phyloP scores from a whole-genome alignment of 92 coral and sea anemone genomes.

The Zoanthus gigantus region DNA sequence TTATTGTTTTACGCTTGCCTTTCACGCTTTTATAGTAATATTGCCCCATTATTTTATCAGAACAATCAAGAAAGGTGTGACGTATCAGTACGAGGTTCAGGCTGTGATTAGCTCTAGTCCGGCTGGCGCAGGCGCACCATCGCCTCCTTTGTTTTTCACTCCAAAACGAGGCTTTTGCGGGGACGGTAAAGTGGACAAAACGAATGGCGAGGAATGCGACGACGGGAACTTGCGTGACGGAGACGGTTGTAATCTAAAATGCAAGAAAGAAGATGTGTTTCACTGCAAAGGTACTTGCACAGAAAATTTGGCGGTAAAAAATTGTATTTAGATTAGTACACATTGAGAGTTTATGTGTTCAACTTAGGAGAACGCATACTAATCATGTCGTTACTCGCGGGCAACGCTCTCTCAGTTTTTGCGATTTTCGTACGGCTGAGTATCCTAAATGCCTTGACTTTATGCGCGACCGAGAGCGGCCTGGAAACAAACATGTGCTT shows the following conservation, averaged over 20 bases:
- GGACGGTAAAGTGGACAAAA: constrained; percentile 90
- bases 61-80: constrained; percentile 53
- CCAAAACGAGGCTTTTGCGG: constrained; percentile 97
- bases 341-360: not conserved
- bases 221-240: constrained; percentile 97
- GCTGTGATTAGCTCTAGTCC: constrained; percentile 85
- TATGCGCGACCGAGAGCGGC: no score
- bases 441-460: no score
- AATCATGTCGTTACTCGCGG: no score
- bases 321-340: not conserved
- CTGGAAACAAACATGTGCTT: no score
- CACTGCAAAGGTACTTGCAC: constrained; percentile 81
- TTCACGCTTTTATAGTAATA: not conserved
- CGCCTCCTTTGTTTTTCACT: constrained; percentile 89
- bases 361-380: no score
- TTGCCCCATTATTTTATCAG: constrained; percentile 43
- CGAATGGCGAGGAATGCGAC: constrained; percentile 94
- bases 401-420: no score
- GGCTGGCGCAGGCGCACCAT: constrained; percentile 70
- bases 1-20: not conserved
- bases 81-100: constrained; percentile 81
- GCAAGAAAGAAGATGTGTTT: constrained; percentile 96
- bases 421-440: no score
- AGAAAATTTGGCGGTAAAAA: not conserved
- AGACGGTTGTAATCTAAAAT: constrained; percentile 95